A percentile compares a stretch with the other conserved stretches of the same genome.
Conservation (phyloP, 2,113 vertebrate species). For the Pteruthius melanotis region DNA sequence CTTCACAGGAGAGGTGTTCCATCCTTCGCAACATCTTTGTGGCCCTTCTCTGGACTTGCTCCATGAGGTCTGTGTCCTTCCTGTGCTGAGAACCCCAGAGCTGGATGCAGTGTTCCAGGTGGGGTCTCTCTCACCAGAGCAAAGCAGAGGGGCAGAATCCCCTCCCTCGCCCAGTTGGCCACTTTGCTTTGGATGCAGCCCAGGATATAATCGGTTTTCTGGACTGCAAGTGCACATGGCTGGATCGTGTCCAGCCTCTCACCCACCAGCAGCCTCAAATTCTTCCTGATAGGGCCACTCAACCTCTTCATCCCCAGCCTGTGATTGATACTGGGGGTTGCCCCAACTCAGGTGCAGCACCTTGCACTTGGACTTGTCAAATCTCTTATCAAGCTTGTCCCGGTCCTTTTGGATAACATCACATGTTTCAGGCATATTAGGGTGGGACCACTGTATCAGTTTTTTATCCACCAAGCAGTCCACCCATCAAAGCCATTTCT, state of each 20-base stretch:
- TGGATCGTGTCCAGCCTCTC: neutral
- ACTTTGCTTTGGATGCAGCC: neutral
- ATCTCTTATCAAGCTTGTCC: neutral
- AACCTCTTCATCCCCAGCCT: neutral
- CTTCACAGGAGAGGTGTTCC: neutral
- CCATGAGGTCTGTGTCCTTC: neutral
- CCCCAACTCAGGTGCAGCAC: neutral
- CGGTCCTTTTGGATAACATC: neutral
- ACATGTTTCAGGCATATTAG: neutral
- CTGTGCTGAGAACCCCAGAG: neutral
- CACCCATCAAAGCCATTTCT: neutral
- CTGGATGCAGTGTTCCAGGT: neutral
- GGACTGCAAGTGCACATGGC: neutral
- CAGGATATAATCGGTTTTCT: neutral
- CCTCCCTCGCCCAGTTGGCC: neutral
- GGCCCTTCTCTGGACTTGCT: neutral
- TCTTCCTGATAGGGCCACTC: neutral
- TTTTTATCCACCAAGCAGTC: neutral
- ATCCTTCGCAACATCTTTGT: neutral
- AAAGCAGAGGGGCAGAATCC: neutral
- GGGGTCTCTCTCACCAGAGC: neutral
- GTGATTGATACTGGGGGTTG: neutral
- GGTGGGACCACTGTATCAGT: neutral
- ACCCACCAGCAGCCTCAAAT: neutral
- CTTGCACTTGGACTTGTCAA: neutral